phyloP scores from a whole-genome alignment of 1,140 invertebrate genomes.

The Trichonephila inaurata region DNA sequence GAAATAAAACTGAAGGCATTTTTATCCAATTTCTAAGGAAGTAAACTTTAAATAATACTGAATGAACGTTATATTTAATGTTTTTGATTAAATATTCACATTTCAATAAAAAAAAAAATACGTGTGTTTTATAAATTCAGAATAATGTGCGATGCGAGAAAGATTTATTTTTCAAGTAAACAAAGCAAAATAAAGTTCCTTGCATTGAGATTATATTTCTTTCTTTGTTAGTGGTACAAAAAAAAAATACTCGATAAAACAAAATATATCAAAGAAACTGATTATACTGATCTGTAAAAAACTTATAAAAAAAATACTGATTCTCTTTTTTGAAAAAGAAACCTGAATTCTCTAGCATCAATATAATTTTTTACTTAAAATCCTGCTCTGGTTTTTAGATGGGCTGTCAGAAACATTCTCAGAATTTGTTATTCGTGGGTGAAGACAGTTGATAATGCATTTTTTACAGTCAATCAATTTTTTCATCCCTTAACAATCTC shows the following conservation, averaged over 20 bases:
- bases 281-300: background rate
- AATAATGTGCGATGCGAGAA: background rate
- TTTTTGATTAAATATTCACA: background rate
- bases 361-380: constrained; percentile 6
- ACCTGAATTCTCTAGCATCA: background rate
- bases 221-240: background rate
- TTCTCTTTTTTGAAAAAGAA: background rate
- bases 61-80: background rate
- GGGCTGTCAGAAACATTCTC: background rate
- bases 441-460: background rate
- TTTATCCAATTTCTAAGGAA: background rate
- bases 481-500: too few relatives aligned
- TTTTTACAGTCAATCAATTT: too few relatives aligned
- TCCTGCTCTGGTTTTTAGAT: background rate
- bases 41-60: background rate
- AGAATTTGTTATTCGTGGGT: background rate
- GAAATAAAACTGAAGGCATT: background rate
- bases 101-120: background rate
- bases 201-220: constrained; percentile 7
- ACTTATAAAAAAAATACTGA: background rate
- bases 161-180: background rate
- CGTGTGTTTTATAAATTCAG: background rate
- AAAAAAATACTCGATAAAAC: background rate
- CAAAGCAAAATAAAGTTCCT: background rate
- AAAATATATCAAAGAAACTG: constrained; percentile 23